phyloP scores from a whole-genome alignment of 2,113 vertebrate genomes.

The Urocynchramus pylzowi region DNA sequence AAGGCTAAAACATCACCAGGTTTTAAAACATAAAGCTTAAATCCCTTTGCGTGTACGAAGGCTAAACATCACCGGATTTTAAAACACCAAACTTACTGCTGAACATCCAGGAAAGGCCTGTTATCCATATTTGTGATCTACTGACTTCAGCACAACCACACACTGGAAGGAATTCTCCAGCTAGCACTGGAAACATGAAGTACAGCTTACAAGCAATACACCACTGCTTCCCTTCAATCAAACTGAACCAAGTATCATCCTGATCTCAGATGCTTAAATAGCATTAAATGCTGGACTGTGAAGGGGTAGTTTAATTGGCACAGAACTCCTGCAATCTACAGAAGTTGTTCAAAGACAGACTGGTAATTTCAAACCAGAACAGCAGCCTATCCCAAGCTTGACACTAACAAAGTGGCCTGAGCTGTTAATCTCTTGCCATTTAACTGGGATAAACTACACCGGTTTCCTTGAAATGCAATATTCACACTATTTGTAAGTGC shows the following conservation, averaged over 20 bases:
- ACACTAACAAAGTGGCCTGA: not conserved
- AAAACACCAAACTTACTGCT: not conserved
- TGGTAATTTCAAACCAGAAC: not conserved
- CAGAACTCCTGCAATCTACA: not conserved
- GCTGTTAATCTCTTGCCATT: conserved; percentile 61
- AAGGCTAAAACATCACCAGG: conserved; percentile 25
- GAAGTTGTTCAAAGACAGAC: not conserved
- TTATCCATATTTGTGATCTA: not conserved
- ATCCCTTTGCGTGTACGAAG: not conserved
- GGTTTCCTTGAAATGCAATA: conserved; percentile 63
- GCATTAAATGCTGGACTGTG: not conserved
- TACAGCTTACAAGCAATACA: accelerated
- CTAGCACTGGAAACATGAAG: not conserved
- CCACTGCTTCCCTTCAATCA: not conserved
- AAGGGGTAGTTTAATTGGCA: not conserved
- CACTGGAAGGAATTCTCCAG: not conserved
- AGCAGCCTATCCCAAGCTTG: not conserved
- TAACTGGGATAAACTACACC: conserved; percentile 24
- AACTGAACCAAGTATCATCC: not conserved
- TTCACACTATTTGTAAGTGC: conserved; percentile 31
- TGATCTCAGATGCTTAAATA: not conserved
- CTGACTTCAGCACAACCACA: conserved; percentile 11
- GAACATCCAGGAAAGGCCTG: not conserved
- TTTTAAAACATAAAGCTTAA: conserved; percentile 55
- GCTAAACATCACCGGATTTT: not conserved